These are phyloP conservation scores for Ichneumoninae sp. DNA, from an alignment of 2,888 invertebrate species.

Conservation along the genomic window DNA sequence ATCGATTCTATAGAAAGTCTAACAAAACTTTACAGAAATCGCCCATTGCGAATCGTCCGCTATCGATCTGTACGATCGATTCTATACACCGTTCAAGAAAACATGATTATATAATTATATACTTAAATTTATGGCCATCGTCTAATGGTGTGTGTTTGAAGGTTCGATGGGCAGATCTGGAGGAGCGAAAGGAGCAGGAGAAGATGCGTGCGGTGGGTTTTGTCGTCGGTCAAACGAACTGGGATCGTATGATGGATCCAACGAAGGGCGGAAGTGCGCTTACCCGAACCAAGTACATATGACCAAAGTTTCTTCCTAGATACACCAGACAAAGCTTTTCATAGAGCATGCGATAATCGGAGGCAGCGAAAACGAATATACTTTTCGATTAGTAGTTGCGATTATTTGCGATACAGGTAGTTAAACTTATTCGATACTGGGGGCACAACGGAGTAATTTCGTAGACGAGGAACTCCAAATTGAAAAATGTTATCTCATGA, in stretches of 20 bases:
- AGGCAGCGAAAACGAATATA: constrained; percentile 25
- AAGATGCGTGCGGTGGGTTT: constrained; percentile 98
- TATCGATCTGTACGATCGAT: neutral
- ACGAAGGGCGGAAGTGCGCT: constrained; percentile 94
- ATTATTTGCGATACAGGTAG: constrained; percentile 16
- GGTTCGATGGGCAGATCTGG: constrained; percentile 99
- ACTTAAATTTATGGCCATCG: neutral
- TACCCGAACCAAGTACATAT: constrained; percentile 96
- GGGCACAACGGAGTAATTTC: neutral
- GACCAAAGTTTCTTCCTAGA: constrained; percentile 71
- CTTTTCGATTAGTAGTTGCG: constrained; percentile 26
- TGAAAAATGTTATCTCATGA: neutral
- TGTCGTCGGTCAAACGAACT: constrained; percentile 98
- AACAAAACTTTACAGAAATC: neutral
- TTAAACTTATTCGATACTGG: neutral
- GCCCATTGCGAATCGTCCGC: neutral
- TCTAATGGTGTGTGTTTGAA: constrained; percentile 81
- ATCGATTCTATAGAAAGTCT: neutral
- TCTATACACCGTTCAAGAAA: neutral
- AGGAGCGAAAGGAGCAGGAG: constrained; percentile 95
- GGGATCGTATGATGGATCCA: constrained; percentile 97
- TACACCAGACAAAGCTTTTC: constrained; percentile 65
- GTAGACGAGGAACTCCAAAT: neutral
- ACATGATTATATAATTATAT: neutral
- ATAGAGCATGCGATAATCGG: constrained; percentile 53